Evolutionary conservation across 2,797 vertebrate genomes (phyloP), one percentile per base, ranked within the genome.

Genomic region (Knipowitschia caucasica): DNA sequence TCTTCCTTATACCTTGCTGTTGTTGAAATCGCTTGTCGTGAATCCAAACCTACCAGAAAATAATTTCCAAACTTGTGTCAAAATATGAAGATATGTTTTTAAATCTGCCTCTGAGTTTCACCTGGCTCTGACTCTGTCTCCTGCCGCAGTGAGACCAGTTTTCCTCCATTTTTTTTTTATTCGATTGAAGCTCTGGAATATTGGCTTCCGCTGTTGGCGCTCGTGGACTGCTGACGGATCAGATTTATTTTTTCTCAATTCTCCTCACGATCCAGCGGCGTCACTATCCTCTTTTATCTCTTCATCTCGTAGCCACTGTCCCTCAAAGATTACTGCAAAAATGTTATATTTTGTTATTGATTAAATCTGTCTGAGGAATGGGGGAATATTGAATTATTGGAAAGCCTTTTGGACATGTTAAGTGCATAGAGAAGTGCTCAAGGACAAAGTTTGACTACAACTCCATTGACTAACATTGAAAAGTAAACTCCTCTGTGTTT

Each of bases 191-290:
- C 61, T 44, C 29, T 43, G 2, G 6, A 50, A 5, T 56, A 53
- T 62, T 35, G 64, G 67, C 23, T 50, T 38, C 23, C n/a, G 33
- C 21, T 50, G 44, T 56, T 65, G 53, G 50, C 56, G 33, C 35
- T 67, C 53, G 40, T 57, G 44, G 53, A 47, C 10, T 7, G 1
- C 6, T 35, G 30, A 6, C 42, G 40, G 44, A 55, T 73, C 35
- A 31, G 23, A 57, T 59, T 58, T 30, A 42, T 47, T 26, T 24
- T 23, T 9, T 27, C 42, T 45, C 18, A 11, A 30, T 31, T 65
- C 53, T 17, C 50, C 43, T 65, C 53, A 49, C 34, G 54, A 59
- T 60, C 15, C 25, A 24, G 24, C 42, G 24, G 49, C 29, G 29
- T 25, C 55, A 15, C 25, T 29, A 21, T 43, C 34, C 42, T 40